Evolutionary conservation across 1,140 invertebrate species (phyloP).

Genomic region (Drosophila mauritiana): DNA sequence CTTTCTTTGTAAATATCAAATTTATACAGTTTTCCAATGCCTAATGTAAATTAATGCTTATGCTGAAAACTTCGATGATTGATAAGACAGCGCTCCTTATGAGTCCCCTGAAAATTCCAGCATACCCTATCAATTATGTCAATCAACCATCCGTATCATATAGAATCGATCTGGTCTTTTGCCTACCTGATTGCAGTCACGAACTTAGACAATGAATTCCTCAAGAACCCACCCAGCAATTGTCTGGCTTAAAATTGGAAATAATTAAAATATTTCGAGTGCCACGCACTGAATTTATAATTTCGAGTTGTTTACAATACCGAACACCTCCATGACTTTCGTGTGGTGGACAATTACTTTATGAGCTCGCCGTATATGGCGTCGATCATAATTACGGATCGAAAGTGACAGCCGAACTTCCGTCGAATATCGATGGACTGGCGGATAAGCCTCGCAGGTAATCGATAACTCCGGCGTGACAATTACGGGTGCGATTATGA

Average conservation of each 20-base stretch:
- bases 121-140: slow-evolving; percentile 12
- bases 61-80: not conserved
- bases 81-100: no score
- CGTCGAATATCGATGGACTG: slow-evolving; percentile 31
- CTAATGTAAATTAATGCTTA: no score
- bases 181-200: slow-evolving; percentile 44
- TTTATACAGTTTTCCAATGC: no score
- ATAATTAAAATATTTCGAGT: slow-evolving; percentile 74
- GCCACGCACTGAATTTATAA: slow-evolving; percentile 52
- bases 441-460: slow-evolving; percentile 44
- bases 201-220: slow-evolving; percentile 14
- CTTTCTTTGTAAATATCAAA: no score
- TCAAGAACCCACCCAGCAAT: slow-evolving; percentile 10
- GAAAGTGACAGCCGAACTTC: slow-evolving; percentile 75
- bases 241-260: slow-evolving; percentile 55
- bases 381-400: slow-evolving; percentile 73
- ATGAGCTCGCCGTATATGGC: slow-evolving; percentile 69
- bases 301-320: slow-evolving; percentile 40
- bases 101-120: not conserved
- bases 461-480: slow-evolving; percentile 46
- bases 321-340: slow-evolving; percentile 18
- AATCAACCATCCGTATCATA: slow-evolving; percentile 5
- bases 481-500: slow-evolving; percentile 38
- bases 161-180: slow-evolving; percentile 3
- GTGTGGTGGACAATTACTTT: slow-evolving; percentile 64